These are phyloP conservation scores for Macrobrachium nipponense DNA, from an alignment of 1,140 invertebrate species.

Conservation along the genomic window DNA sequence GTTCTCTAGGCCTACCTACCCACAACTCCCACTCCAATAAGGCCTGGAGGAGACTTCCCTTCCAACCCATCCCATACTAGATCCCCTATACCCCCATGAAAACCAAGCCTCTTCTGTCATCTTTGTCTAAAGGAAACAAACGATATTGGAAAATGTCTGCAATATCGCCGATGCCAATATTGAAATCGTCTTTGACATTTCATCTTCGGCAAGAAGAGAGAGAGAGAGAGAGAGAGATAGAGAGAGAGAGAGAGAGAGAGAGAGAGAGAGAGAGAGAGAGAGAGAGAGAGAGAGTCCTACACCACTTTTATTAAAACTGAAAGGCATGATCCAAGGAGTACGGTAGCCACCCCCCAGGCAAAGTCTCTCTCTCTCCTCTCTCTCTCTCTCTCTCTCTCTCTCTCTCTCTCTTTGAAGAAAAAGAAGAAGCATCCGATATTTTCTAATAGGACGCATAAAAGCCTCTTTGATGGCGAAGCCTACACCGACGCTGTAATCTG, in stretches of 20 bases:
- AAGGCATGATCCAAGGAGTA: not conserved
- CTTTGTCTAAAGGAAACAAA: slow-evolving; percentile 15
- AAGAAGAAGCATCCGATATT: not conserved
- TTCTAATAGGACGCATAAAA: no score
- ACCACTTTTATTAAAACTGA: slow-evolving; percentile 14
- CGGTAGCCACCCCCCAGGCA: not conserved
- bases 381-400: slow-evolving; percentile 33
- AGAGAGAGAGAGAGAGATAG: slow-evolving; percentile 16
- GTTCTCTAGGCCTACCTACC: not conserved
- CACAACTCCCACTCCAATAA: no score
- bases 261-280: no score
- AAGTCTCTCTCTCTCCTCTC: slow-evolving; percentile 12
- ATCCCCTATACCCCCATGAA: not conserved
- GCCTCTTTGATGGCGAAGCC: no score
- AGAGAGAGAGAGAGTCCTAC: not conserved
- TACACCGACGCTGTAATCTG: no score
- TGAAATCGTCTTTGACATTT: slow-evolving; percentile 48
- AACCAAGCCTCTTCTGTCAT: not conserved
- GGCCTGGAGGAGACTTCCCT: not conserved
- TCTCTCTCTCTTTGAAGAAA: slow-evolving; percentile 16
- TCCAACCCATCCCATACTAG: not conserved
- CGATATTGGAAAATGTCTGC: slow-evolving; percentile 38
- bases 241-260: slow-evolving; percentile 1
- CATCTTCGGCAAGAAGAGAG: slow-evolving; percentile 14
- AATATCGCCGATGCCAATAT: slow-evolving; percentile 39